These are phyloP conservation scores for Caenorhabditis briggsae DNA, from an alignment of 1,140 invertebrate species.

Conservation along the genomic window DNA sequence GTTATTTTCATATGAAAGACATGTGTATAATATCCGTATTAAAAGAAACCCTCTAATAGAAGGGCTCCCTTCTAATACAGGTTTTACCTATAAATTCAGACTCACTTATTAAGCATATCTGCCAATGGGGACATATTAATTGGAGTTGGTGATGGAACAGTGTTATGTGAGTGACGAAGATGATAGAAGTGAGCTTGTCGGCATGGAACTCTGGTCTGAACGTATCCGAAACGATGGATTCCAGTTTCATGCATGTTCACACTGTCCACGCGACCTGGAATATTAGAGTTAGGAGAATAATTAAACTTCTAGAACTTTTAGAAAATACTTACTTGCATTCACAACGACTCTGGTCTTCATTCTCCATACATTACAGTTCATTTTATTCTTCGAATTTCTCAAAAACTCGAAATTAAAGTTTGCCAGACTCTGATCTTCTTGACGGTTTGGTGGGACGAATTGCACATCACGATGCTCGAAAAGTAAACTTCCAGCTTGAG, in stretches of 20 bases:
- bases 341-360: slow-evolving; percentile 78
- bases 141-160: slow-evolving; percentile 70
- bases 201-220: slow-evolving; percentile 75
- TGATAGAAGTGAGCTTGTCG: slow-evolving; percentile 77
- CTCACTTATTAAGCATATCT: slow-evolving; percentile 68
- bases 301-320: neutral
- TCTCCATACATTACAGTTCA: slow-evolving; percentile 76
- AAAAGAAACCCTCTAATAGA: no score
- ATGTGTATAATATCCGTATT: no score
- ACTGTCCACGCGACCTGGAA: slow-evolving; percentile 74
- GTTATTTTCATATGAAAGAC: no score
- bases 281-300: neutral
- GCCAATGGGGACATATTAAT: slow-evolving; percentile 71
- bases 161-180: slow-evolving; percentile 76
- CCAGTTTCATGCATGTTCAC: slow-evolving; percentile 78
- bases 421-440: slow-evolving; percentile 61
- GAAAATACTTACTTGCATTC: slow-evolving; percentile 73
- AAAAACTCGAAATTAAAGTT: slow-evolving; percentile 77
- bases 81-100: no score
- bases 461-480: slow-evolving; percentile 77
- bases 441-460: slow-evolving; percentile 71
- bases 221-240: slow-evolving; percentile 76
- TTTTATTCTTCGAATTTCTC: slow-evolving; percentile 74
- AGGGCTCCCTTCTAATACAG: no score
- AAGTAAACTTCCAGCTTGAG: slow-evolving; percentile 75